Evolutionary conservation across 2,888 invertebrate species (phyloP).

Genomic region (Morpho helenor): DNA sequence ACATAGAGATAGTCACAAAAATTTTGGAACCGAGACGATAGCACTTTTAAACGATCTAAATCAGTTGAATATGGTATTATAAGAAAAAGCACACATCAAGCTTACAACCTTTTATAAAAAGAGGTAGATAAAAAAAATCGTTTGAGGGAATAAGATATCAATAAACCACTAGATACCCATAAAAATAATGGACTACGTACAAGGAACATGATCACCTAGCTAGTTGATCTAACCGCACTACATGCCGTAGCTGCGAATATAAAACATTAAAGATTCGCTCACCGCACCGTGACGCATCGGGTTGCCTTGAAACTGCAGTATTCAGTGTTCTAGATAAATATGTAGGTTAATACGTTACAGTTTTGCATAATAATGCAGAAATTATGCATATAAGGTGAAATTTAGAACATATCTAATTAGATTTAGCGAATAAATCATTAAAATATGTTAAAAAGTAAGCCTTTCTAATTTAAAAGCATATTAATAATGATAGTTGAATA

Average conservation of each 20-base stretch:
- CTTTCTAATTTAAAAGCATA: too few relatives aligned
- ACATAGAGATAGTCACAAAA: too few relatives aligned
- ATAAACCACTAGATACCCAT: conserved; percentile 12
- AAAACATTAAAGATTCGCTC: conserved; percentile 20
- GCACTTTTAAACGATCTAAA: too few relatives aligned
- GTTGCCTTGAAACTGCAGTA: conserved; percentile 18
- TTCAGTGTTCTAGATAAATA: conserved; percentile 8
- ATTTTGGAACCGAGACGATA: too few relatives aligned
- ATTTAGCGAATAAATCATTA: too few relatives aligned
- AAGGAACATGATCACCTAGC: conserved; percentile 54
- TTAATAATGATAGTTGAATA: too few relatives aligned
- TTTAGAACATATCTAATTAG: too few relatives aligned
- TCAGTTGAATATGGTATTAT: too few relatives aligned
- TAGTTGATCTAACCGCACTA: conserved; percentile 50
- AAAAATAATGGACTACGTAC: conserved; percentile 29
- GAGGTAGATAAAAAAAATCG: not conserved
- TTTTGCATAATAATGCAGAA: not conserved
- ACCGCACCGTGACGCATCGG: conserved; percentile 20
- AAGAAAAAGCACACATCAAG: not conserved
- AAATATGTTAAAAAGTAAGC: too few relatives aligned
- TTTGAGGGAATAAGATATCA: conserved; percentile 7
- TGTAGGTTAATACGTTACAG: conserved; percentile 5
- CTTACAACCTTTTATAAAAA: not conserved
- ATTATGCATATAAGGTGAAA: too few relatives aligned
- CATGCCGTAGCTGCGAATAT: conserved; percentile 33